Evolutionary conservation across 1,140 invertebrate genomes (phyloP), one percentile per base, ranked within the genome.

Genomic region (Venustaconcha ellipsiformis): DNA sequence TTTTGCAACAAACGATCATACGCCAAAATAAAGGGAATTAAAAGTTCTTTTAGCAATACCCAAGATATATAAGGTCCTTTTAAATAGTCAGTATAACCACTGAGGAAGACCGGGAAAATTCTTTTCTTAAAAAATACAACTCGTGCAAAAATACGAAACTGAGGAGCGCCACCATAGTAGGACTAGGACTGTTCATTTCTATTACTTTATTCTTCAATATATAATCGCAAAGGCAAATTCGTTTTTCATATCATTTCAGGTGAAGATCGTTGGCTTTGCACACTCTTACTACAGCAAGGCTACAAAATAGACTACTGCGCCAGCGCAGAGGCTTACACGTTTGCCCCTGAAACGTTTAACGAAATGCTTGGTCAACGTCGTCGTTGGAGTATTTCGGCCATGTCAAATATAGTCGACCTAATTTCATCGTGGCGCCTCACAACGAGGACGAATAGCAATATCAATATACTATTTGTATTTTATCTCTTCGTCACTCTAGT

Each of bases 401-500:
- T 93, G 84, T 93, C 93, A 69, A 94, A 94, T 84, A 93, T 94
- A 60, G 87, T 93, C 76, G 93, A 94, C 83, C 84, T 94, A 13
- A 81, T 94, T 1, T 83, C 86, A n/a, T 91, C 92, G 67, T 92
- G 91, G 80, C 87, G 89, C 74, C 87, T 88, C 66, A 92, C 92
- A 11, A 88, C 92, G 8, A 82, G 88, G 69, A 87, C 91, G 15
- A 94, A 94, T 82, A 91, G 92, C 64, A 92, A 92, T 78, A 93
- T 94, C 75, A 93, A 92, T 14, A 86, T 90, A 12, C 91, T 91
- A 55, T 93, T 92, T 76, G 92, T 93, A 65, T 73, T 89, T 2
- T 89, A 89, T 72, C 87, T 91, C 82, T 87, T 86, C 14, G 80
- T 92, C 72, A 87, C 97, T 88, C 96, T 97, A 94, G 94, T 94